phyloP scores from a whole-genome alignment of 2,113 vertebrate genomes.

The Phrynosoma blainvillii region DNA sequence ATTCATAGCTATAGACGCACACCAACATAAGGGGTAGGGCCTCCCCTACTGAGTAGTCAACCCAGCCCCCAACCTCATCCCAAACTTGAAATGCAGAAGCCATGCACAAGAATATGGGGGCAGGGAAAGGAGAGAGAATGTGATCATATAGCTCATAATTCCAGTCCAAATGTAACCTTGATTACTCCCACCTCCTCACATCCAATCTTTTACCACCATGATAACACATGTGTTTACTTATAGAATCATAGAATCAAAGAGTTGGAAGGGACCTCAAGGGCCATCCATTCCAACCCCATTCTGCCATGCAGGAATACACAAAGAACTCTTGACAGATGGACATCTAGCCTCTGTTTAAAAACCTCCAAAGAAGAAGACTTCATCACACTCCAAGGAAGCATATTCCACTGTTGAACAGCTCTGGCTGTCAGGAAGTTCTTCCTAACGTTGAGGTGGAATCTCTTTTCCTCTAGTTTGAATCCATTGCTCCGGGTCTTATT shows the following conservation, averaged over 20 bases:
- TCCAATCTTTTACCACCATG: background rate
- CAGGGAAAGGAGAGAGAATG: background rate
- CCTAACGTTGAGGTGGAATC: too few species aligned
- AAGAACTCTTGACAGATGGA: too few species aligned
- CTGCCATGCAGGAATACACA: too few species aligned
- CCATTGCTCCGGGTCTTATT: too few species aligned
- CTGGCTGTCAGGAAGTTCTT: too few species aligned
- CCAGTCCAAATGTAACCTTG: background rate
- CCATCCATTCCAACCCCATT: too few species aligned
- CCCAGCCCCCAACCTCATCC: background rate
- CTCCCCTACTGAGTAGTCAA: background rate
- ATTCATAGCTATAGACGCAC: background rate
- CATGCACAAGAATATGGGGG: background rate
- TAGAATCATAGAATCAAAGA: background rate
- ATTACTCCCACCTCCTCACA: background rate
- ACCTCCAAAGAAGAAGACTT: too few species aligned
- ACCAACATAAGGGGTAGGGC: background rate
- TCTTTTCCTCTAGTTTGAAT: too few species aligned
- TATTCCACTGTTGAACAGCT: too few species aligned
- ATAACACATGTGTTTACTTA: background rate
- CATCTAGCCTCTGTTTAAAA: too few species aligned
- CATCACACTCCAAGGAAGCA: too few species aligned
- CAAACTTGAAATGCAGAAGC: background rate
- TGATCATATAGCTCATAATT: background rate
- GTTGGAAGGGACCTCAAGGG: too few species aligned